Evolutionary conservation across 2,113 vertebrate genomes (phyloP), one percentile per base, ranked within the genome.

Genomic region (Fregetta grallaria): DNA sequence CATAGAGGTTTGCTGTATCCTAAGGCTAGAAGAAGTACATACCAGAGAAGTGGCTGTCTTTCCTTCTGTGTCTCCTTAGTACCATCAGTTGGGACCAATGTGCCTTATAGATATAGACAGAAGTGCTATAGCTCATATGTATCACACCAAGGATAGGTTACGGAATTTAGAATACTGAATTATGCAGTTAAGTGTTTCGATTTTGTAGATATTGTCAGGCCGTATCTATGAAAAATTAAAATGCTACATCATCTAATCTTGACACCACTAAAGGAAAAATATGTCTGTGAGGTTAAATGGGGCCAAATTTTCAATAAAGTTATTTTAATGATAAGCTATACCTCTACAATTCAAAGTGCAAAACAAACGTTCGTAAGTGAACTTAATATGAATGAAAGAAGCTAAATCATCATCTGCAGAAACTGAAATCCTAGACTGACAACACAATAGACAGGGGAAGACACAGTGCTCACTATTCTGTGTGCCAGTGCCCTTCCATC

Each of bases 151-250:
- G 55, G 74, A 84, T 45, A 86, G 77, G 76, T 73, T 83, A 92
- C 29, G 55, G 88, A 87, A 90, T 95, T 94, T 81, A 85, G 30
- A 86, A 78, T 56, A 53, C 61, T 78, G 73, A 95, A 75, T 94
- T 87, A 92, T 55, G 53, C 66, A 81, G 62, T n/a, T 87, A 90
- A 68, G 76, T 72, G 58, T 94, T 91, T 91, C 3, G 1, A 85
- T 94, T 94, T 91, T 91, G 45, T 75, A 81, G 88, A 45, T 92
- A 87, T 79, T 91, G 47, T 81, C 70, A 94, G 86, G 80, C 73
- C 62, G 75, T 89, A 84, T 72, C 74, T 47, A 58, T 76, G 89
- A 92, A 52, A 94, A 95, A 95, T 75, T 91, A 91, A 85, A 94
- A 92, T 12, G 68, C 56, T 91, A 50, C n/a, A 91, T 95, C 89